phyloP scores from a whole-genome alignment of 2,113 vertebrate species.

The Neofelis nebulosa region DNA sequence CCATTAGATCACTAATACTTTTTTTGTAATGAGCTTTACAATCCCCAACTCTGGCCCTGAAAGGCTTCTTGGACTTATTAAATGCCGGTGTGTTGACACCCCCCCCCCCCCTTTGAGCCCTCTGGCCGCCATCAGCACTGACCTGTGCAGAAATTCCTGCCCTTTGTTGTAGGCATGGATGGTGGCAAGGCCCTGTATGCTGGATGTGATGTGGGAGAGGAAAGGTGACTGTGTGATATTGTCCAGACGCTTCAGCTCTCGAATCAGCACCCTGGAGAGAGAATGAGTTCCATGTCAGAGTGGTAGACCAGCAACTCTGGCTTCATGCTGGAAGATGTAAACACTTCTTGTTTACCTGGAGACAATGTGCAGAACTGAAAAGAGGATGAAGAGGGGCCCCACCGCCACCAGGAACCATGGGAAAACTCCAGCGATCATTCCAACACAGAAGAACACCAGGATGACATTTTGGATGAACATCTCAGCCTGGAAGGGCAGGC shows the following conservation, averaged over 20 bases:
- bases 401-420: constrained; percentile 95
- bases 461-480: constrained; percentile 97
- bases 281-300: background rate
- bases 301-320: background rate
- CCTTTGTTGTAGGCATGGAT: constrained; percentile 93
- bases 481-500: constrained; percentile 94
- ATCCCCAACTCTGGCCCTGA: background rate
- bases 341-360: constrained; percentile 86
- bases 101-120: background rate
- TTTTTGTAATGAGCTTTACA: background rate
- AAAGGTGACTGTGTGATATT: constrained; percentile 95
- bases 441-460: constrained; percentile 94
- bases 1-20: background rate
- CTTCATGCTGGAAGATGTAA: background rate
- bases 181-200: constrained; percentile 94
- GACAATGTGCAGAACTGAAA: constrained; percentile 89
- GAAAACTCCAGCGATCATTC: constrained; percentile 91
- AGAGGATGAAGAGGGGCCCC: constrained; percentile 91
- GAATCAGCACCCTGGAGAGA: constrained; percentile 90
- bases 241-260: constrained; percentile 95
- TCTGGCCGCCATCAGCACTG: constrained; percentile 17
- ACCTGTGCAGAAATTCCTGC: constrained; percentile 93
- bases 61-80: background rate
- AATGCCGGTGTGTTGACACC: background rate
- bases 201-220: constrained; percentile 94